Evolutionary conservation across 2,888 invertebrate genomes (phyloP), one percentile per base, ranked within the genome.

Genomic region (Tyria jacobaeae): DNA sequence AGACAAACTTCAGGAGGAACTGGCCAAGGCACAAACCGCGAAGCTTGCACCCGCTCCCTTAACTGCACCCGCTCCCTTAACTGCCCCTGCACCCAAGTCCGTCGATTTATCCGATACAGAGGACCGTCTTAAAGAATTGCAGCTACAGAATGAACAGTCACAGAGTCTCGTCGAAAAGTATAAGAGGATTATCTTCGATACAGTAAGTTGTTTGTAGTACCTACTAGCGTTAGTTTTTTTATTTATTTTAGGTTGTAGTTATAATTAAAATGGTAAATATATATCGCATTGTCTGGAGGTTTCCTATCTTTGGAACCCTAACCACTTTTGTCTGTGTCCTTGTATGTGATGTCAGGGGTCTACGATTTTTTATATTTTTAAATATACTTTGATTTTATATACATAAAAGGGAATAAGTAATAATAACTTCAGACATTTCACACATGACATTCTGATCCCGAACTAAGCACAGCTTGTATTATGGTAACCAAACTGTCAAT

Each of bases 111-210:
- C 83, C 50, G 86, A 67, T 1, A 15, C 7, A 1, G 83, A 85
- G 57, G 77, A 82, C 15, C 80, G 88, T 12, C 68, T 95, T 66
- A 80, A 88, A 56, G 95, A 96, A 41, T 85, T 96, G 64, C 86
- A 90, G 64, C 89, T 94, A 73, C 95, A 96, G 82, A 96, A 96
- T 84, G 94, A 95, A 76, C 95, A 95, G 73, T 89, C 97, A 73
- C 96, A 96, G 79, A 91, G 91, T 49, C 94, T 95, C 81, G 95
- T 96, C 55, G 94, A 95, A 69, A 95, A 96, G 86, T 97, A 97
- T 83, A 96, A 97, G 89, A 95, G 92, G 80, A 95, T 97, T 74
- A 96, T 97, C 70, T 95, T 96, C 73, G 96, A 97, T 82, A 97
- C 97, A 74, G 97, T 97, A 86, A 94, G 95, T 94, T 64, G 17